These are phyloP conservation scores for Enteromius treurensis DNA, from an alignment of 2,797 vertebrate genomes.

Conservation along the genomic window DNA sequence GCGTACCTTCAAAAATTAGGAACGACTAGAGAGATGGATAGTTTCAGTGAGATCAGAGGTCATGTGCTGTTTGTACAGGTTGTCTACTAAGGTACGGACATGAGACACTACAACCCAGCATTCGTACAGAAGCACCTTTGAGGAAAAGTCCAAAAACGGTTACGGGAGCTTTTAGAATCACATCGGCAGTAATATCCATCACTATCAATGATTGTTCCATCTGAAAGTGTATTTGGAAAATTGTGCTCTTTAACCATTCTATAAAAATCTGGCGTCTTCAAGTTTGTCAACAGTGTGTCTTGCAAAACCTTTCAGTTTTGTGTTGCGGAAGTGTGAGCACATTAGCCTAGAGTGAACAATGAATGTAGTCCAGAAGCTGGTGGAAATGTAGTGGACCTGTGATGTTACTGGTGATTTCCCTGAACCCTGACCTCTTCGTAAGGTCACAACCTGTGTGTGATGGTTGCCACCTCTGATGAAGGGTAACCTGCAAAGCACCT, in stretches of 20 bases:
- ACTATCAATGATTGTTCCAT: background rate
- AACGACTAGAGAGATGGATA: slow-evolving; percentile 2
- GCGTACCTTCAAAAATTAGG: slow-evolving; percentile 12
- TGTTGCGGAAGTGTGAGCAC: slow-evolving; percentile 11
- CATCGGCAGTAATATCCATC: slow-evolving; percentile 32
- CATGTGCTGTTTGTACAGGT: slow-evolving; percentile 36
- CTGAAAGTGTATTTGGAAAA: slow-evolving; percentile 10
- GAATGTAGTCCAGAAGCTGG: slow-evolving; percentile 47
- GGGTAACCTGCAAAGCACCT: slow-evolving; percentile 70
- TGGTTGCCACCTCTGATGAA: slow-evolving; percentile 46
- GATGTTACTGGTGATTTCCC: slow-evolving; percentile 57
- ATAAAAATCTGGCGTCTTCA: background rate
- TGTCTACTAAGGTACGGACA: slow-evolving; percentile 19
- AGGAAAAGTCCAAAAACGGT: background rate
- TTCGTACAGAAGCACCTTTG: slow-evolving; percentile 32
- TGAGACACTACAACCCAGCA: slow-evolving; percentile 14
- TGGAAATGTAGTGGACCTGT: slow-evolving; percentile 50
- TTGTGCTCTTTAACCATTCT: slow-evolving; percentile 28
- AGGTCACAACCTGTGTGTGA: slow-evolving; percentile 59
- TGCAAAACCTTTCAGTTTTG: slow-evolving; percentile 6
- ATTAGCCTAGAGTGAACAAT: slow-evolving; percentile 20
- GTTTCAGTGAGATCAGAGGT: background rate
- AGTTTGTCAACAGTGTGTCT: background rate
- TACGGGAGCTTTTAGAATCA: background rate
- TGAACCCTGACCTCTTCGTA: slow-evolving; percentile 65